phyloP scores from a whole-genome alignment of 2,888 invertebrate genomes.

The Xestia ashworthii region DNA sequence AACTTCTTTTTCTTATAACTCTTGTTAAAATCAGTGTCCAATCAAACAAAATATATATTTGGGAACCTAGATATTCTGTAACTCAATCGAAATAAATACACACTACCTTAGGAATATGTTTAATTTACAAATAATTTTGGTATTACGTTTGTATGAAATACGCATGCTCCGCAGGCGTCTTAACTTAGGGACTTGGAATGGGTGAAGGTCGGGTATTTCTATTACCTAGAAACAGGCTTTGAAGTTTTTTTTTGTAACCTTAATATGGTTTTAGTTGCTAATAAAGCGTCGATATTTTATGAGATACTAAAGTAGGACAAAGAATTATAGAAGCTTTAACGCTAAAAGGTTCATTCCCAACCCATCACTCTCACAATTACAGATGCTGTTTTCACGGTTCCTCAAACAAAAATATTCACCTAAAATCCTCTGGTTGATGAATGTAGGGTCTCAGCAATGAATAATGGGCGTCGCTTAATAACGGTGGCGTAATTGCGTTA shows the following conservation, averaged over 20 bases:
- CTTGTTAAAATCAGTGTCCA: too few species aligned
- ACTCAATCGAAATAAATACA: too few species aligned
- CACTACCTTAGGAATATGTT: too few species aligned
- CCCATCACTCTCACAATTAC: slow-evolving; percentile 58
- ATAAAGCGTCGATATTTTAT: background rate
- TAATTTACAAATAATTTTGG: too few species aligned
- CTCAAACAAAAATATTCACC: slow-evolving; percentile 69
- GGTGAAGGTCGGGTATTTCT: background rate
- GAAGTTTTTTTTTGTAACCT: background rate
- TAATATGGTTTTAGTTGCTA: background rate
- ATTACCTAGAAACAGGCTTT: background rate
- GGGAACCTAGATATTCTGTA: too few species aligned
- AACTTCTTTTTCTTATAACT: too few species aligned
- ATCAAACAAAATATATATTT: too few species aligned
- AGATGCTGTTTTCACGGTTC: slow-evolving; percentile 70
- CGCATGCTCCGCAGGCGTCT: too few species aligned
- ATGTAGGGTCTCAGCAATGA: slow-evolving; percentile 83
- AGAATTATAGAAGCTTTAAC: slow-evolving; percentile 22
- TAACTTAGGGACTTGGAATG: background rate
- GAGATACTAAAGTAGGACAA: background rate
- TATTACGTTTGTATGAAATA: too few species aligned
- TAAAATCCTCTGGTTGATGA: slow-evolving; percentile 71
- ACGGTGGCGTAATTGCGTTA: slow-evolving; percentile 87
- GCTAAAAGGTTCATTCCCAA: slow-evolving; percentile 57
- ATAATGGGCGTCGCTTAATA: slow-evolving; percentile 87